phyloP scores from a whole-genome alignment of 2,113 vertebrate genomes.

The Phasianus colchicus region DNA sequence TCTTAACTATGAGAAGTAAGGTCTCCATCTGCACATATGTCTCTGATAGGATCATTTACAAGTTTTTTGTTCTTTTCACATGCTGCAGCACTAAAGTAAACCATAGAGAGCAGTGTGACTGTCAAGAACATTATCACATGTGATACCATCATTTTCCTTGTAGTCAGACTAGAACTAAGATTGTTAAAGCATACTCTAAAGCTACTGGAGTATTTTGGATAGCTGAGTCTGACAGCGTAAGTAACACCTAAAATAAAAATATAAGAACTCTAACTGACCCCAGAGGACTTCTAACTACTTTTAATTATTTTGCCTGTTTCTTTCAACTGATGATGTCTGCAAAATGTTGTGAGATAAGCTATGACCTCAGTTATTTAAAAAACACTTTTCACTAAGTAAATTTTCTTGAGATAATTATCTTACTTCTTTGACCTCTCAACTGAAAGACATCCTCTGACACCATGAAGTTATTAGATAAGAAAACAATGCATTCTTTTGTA shows the following conservation, averaged over 20 bases:
- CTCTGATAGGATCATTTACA: not conserved
- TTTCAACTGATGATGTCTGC: conserved; percentile 44
- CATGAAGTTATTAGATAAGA: conserved; percentile 18
- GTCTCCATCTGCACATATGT: not conserved
- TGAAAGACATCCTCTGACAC: conserved; percentile 39
- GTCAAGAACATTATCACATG: not conserved
- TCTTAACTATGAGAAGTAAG: not conserved
- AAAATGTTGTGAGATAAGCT: conserved; percentile 46
- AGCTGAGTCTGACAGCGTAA: conserved; percentile 13
- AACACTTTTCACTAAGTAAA: conserved; percentile 44
- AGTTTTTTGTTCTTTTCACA: not conserved
- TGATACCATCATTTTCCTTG: not conserved
- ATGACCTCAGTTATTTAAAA: conserved; percentile 36
- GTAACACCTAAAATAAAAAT: conserved; percentile 45
- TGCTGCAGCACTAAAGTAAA: not conserved
- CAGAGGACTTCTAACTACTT: conserved; percentile 11
- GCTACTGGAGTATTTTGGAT: not conserved
- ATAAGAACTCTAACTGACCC: conserved; percentile 6
- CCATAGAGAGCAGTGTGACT: not conserved
- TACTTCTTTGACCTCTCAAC: not conserved
- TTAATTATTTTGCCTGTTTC: conserved; percentile 28
- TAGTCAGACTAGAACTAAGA: not conserved
- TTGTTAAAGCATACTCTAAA: not conserved
- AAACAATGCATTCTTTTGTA: conserved; percentile 42
- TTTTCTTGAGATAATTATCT: not conserved